Evolutionary conservation across 1,140 invertebrate genomes (phyloP), one percentile per base, ranked within the genome.

Genomic region (Cyphomyrmex costatus): DNA sequence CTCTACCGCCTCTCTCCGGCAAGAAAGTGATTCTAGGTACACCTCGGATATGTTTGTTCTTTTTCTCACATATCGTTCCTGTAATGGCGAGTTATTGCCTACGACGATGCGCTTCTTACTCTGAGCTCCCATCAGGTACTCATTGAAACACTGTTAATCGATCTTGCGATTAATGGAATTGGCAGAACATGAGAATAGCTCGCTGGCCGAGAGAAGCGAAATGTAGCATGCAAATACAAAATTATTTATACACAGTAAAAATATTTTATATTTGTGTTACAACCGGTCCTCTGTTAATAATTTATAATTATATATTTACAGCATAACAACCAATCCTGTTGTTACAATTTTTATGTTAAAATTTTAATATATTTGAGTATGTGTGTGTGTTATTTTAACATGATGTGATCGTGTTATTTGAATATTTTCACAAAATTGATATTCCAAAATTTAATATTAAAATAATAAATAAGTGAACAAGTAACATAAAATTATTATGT

Each of bases 41-140:
- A 74, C 30, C 65, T 16, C 33, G 12, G 33, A 53, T 24, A 61
- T 14, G 51, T 63, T 36, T 51, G 33, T 24, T 86, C 51, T 76
- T 89, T 89, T 88, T 89, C 68, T 88, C 53, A 61, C 78, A 65
- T 82, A 82, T 88, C 79, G 74, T 79, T 86, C 10, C 58, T 73
- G 71, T 92, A 92, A 92, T 92, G 91, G 89, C 91, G 66, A 92
- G 87, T 92, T 92, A 92, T 92, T 88, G 84, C 85, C 65, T 74
- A 84, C 60, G 76, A 49, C 58, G 85, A 86, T 53, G 89, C 84
- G 76, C 85, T 87, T 86, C 83, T 82, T 87, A 85, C 84, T 49
- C 66, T 70, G 63, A 87, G 63, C 60, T 85, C 66, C 30, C 88
- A 56, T 68, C 85, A 80, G 68, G 65, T 83, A 56, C 76, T 74